Evolutionary conservation across 1,140 invertebrate genomes (phyloP).

Genomic region (Mamestra configurata): DNA sequence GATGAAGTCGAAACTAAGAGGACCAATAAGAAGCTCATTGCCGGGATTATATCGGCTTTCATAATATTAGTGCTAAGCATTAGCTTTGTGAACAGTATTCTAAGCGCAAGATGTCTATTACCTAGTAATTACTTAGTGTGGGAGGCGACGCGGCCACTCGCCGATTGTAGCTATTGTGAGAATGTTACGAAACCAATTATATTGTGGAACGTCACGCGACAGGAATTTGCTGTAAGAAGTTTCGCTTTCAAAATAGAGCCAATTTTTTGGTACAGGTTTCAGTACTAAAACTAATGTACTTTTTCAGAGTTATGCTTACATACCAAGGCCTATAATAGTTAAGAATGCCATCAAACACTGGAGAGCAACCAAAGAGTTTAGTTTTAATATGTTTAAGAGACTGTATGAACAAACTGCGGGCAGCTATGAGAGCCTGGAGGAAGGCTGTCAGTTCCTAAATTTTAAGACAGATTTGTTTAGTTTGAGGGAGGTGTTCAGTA

Average conservation of each 20-base stretch:
- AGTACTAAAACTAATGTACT: background rate
- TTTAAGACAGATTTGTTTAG: slow-evolving; percentile 95
- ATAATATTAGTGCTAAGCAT: slow-evolving; percentile 66
- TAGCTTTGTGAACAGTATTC: slow-evolving; percentile 69
- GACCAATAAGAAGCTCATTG: slow-evolving; percentile 59
- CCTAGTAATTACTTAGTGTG: slow-evolving; percentile 95
- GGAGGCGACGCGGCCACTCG: slow-evolving; percentile 95
- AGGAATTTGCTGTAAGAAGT: slow-evolving; percentile 89
- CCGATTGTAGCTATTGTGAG: slow-evolving; percentile 93
- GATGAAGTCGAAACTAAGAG: slow-evolving; percentile 57
- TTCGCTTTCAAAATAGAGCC: slow-evolving; percentile 22
- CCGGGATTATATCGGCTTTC: slow-evolving; percentile 61
- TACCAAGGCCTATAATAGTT: slow-evolving; percentile 93
- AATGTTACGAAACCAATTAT: slow-evolving; percentile 90
- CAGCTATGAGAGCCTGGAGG: slow-evolving; percentile 91
- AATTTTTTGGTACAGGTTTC: slow-evolving; percentile 40
- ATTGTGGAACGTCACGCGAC: slow-evolving; percentile 90
- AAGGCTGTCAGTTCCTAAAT: slow-evolving; percentile 96
- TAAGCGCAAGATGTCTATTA: slow-evolving; percentile 91
- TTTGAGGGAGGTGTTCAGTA: slow-evolving; percentile 93
- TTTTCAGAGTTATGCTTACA: slow-evolving; percentile 91
- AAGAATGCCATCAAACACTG: slow-evolving; percentile 93
- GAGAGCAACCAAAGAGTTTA: slow-evolving; percentile 92
- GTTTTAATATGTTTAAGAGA: slow-evolving; percentile 92
- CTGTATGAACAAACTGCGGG: slow-evolving; percentile 91